Conservation (phyloP, 2,797 vertebrate species). For the Dallia pectoralis region DNA sequence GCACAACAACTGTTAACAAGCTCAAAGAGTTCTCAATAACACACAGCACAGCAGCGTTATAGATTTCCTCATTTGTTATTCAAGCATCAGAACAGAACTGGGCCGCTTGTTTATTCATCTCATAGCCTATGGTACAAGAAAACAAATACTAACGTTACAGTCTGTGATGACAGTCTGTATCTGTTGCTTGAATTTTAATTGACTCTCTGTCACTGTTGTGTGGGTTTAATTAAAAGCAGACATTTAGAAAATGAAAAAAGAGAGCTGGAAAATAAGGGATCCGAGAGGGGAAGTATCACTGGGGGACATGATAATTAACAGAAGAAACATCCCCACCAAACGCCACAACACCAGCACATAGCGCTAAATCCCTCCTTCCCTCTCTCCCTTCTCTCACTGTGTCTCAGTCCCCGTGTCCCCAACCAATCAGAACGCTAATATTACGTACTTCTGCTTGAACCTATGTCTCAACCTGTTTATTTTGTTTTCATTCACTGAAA, state of each 20-base stretch:
- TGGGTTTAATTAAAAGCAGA: slow-evolving; percentile 78
- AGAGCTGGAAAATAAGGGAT: slow-evolving; percentile 59
- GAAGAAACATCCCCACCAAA: slow-evolving; percentile 57
- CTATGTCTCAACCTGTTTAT: slow-evolving; percentile 59
- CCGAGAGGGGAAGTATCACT: slow-evolving; percentile 45
- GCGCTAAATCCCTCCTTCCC: slow-evolving; percentile 18
- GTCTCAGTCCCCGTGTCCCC: slow-evolving; percentile 68
- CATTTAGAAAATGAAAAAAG: slow-evolving; percentile 75
- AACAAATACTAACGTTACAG: neutral
- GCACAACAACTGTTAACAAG: slow-evolving; percentile 18
- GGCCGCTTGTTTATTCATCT: slow-evolving; percentile 41
- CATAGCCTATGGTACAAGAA: neutral
- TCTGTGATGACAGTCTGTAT: slow-evolving; percentile 34
- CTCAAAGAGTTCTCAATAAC: slow-evolving; percentile 24
- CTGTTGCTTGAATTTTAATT: slow-evolving; percentile 63
- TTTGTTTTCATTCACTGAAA: slow-evolving; percentile 71
- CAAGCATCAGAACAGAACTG: slow-evolving; percentile 32
- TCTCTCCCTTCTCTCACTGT: slow-evolving; percentile 32
- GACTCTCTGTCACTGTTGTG: slow-evolving; percentile 63
- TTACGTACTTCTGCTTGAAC: slow-evolving; percentile 64
- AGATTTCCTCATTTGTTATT: slow-evolving; percentile 45
- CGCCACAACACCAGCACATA: slow-evolving; percentile 56
- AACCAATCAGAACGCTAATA: slow-evolving; percentile 78
- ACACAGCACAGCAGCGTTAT: slow-evolving; percentile 23
- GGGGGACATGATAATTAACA: slow-evolving; percentile 69